Evolutionary conservation across 2,888 invertebrate species (phyloP).

Genomic region (Pachymerium ferrugineum): DNA sequence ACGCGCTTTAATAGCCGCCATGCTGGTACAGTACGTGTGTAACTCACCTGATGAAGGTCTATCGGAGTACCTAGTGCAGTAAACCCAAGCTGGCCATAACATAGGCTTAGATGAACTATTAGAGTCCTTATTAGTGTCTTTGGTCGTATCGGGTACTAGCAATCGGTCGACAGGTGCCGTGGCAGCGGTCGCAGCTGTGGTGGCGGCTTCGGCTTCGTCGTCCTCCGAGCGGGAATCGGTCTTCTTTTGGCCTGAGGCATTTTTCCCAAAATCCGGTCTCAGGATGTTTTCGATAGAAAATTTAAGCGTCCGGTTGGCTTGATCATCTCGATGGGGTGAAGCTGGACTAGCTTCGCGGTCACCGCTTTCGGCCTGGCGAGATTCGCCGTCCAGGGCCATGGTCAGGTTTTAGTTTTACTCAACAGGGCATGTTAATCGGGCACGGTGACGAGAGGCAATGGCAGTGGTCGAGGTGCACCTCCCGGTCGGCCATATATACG

Average conservation of each 20-base stretch:
- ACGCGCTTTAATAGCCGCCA: too few relatives aligned
- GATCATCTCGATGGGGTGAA: neutral
- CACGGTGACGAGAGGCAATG: too few relatives aligned
- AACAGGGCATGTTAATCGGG: neutral
- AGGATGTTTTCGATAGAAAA: conserved; percentile 41
- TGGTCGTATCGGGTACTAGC: neutral
- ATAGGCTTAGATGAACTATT: conserved; percentile 20
- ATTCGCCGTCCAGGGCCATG: neutral
- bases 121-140: neutral
- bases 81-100: conserved; percentile 51
- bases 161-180: neutral
- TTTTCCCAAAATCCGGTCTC: conserved; percentile 39
- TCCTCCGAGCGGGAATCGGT: neutral
- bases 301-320: conserved; percentile 33
- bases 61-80: conserved; percentile 53
- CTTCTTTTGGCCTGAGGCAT: neutral
- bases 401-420: neutral
- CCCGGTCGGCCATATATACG: neutral
- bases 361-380: neutral
- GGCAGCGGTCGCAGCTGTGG: neutral
- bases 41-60: conserved; percentile 49
- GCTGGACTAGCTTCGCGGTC: neutral
- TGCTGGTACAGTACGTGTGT: neutral
- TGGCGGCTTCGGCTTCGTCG: neutral
- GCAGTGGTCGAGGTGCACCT: neutral